Percentiles rank a stretch among this genome's conserved stretches.
phyloP scores from a whole-genome alignment of 2,888 invertebrate species.

The Nebria brevicollis region DNA sequence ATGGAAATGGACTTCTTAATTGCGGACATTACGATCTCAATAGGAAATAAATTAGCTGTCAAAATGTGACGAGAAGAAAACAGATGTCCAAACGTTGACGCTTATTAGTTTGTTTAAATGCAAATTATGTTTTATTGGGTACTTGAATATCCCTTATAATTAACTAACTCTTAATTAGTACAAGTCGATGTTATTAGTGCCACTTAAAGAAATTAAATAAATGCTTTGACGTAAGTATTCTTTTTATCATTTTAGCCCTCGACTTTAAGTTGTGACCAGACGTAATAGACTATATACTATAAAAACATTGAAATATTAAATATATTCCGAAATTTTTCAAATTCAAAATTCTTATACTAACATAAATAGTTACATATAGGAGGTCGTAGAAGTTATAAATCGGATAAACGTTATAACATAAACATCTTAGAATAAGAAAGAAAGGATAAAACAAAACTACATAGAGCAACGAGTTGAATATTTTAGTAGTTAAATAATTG shows the following conservation, averaged over 20 bases:
- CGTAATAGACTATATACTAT: no score
- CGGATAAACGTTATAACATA: no score
- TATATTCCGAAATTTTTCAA: no score
- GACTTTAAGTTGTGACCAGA: no score
- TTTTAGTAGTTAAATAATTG: neutral
- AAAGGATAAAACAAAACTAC: no score
- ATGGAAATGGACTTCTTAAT: constrained; percentile 38
- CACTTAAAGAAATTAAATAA: constrained; percentile 18
- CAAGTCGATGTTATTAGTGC: constrained; percentile 25
- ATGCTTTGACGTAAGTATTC: constrained; percentile 17
- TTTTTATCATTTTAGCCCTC: constrained; percentile 9
- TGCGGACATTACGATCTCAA: constrained; percentile 26
- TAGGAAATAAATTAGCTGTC: constrained; percentile 47
- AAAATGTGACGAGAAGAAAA: constrained; percentile 25
- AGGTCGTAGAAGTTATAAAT: no score
- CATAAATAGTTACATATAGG: no score
- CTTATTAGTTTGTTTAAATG: constrained; percentile 8
- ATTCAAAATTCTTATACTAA: no score
- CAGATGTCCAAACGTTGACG: constrained; percentile 26
- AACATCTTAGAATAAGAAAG: no score
- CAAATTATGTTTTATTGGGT: constrained; percentile 35
- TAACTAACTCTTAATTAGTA: constrained; percentile 30
- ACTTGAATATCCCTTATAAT: constrained; percentile 38
- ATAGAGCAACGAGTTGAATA: no score
- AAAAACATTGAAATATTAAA: no score